Conservation (phyloP, 2,113 vertebrate genomes). For the Gambusia holbrooki region DNA sequence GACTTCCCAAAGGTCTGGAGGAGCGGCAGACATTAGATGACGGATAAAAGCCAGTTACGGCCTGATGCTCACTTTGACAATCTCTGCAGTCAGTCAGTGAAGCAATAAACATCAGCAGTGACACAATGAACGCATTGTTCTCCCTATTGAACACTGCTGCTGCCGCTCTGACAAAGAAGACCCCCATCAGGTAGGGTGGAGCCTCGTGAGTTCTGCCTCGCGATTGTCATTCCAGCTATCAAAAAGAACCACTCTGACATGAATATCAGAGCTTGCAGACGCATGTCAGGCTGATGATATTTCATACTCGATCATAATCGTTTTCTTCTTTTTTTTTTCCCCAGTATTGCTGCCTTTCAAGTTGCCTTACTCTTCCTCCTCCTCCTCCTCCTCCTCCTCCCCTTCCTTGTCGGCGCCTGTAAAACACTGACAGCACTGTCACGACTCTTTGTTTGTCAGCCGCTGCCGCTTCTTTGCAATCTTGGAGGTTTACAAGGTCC, state of each 20-base stretch:
- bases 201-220: slow-evolving; percentile 16
- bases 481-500: slow-evolving; percentile 71
- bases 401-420: slow-evolving; percentile 41
- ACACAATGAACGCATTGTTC: slow-evolving; percentile 45
- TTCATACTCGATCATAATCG: slow-evolving; percentile 25
- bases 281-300: slow-evolving; percentile 41
- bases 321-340: slow-evolving; percentile 31
- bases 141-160: not conserved
- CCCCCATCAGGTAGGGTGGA: slow-evolving; percentile 38
- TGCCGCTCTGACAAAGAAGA: slow-evolving; percentile 28
- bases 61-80: slow-evolving; percentile 38
- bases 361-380: slow-evolving; percentile 20
- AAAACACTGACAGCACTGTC: slow-evolving; percentile 63
- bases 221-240: slow-evolving; percentile 38
- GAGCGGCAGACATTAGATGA: slow-evolving; percentile 28
- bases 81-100: slow-evolving; percentile 40
- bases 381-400: slow-evolving; percentile 23
- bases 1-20: slow-evolving; percentile 8
- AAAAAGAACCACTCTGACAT: slow-evolving; percentile 28
- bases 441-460: slow-evolving; percentile 67
- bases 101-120: slow-evolving; percentile 44
- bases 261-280: slow-evolving; percentile 40
- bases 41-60: slow-evolving; percentile 43
- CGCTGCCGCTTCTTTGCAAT: slow-evolving; percentile 54
- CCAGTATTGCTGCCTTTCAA: slow-evolving; percentile 45